Evolutionary conservation across 2,113 vertebrate species (phyloP).

Genomic region (Melanotaenia duboulayi): DNA sequence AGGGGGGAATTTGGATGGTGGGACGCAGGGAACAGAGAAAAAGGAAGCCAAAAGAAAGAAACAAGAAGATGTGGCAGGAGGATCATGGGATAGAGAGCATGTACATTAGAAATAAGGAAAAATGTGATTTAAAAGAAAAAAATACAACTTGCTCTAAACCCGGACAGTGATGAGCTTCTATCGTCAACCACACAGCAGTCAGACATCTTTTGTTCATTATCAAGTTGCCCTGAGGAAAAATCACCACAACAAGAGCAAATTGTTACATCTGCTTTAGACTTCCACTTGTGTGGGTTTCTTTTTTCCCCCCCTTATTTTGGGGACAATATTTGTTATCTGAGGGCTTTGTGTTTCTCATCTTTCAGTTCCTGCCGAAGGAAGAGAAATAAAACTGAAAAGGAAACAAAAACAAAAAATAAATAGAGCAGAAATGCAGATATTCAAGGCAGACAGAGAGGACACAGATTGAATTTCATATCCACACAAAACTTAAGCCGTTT

Average conservation of each 20-base stretch:
- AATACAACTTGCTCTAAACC: slow-evolving; percentile 35
- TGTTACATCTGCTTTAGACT: slow-evolving; percentile 18
- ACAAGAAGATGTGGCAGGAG: not conserved
- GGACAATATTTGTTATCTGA: slow-evolving; percentile 61
- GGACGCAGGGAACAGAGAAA: slow-evolving; percentile 9
- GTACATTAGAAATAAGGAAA: not conserved
- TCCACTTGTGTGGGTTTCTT: slow-evolving; percentile 45
- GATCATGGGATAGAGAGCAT: not conserved
- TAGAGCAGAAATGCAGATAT: slow-evolving; percentile 50
- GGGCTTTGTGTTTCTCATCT: slow-evolving; percentile 52
- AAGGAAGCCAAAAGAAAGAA: slow-evolving; percentile 8
- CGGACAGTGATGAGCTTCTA: slow-evolving; percentile 23
- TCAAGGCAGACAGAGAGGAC: slow-evolving; percentile 30
- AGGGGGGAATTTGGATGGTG: slow-evolving; percentile 18
- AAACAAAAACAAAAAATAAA: slow-evolving; percentile 58
- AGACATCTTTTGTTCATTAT: slow-evolving; percentile 41
- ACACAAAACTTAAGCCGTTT: slow-evolving; percentile 60
- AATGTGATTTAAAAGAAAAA: slow-evolving; percentile 34
- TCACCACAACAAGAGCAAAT: slow-evolving; percentile 37
- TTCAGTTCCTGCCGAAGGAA: slow-evolving; percentile 37
- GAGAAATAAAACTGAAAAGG: slow-evolving; percentile 35
- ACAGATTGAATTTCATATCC: slow-evolving; percentile 63
- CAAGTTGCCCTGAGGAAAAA: slow-evolving; percentile 33
- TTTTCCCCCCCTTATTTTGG: not conserved
- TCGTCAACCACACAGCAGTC: slow-evolving; percentile 25